These are phyloP conservation scores for Mirza zaza DNA, from an alignment of 2,113 vertebrate species.

Conservation along the genomic window DNA sequence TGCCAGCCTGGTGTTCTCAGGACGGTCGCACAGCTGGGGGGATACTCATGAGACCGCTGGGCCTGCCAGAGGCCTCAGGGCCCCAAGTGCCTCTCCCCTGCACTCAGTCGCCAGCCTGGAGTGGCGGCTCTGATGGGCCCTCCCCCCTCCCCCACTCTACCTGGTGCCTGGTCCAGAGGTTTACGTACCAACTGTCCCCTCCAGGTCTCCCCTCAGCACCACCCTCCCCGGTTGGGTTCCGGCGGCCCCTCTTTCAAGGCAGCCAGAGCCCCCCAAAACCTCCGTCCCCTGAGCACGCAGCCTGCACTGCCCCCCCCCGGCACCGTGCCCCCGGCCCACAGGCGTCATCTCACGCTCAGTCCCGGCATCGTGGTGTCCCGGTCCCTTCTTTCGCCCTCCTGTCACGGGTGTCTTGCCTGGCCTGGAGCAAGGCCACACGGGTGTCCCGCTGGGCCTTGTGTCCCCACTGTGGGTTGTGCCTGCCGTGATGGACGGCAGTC, in stretches of 20 bases:
- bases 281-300: neutral
- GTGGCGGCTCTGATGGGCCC: too few species aligned
- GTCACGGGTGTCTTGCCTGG: neutral
- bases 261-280: neutral
- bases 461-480: neutral
- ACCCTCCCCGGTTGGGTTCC: too few species aligned
- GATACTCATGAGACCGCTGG: too few species aligned
- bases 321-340: neutral
- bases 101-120: too few species aligned
- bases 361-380: too few species aligned
- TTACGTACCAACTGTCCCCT: neutral
- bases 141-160: neutral
- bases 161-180: neutral
- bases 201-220: too few species aligned
- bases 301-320: neutral
- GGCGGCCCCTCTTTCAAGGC: neutral
- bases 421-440: neutral
- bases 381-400: neutral
- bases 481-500: neutral
- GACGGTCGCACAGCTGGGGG: neutral
- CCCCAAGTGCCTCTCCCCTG: neutral
- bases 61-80: neutral
- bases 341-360: neutral
- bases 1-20: neutral
- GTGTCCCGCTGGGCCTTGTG: too few species aligned